Evolutionary conservation across 2,113 vertebrate species (phyloP).

Genomic region (Grallaria varia): DNA sequence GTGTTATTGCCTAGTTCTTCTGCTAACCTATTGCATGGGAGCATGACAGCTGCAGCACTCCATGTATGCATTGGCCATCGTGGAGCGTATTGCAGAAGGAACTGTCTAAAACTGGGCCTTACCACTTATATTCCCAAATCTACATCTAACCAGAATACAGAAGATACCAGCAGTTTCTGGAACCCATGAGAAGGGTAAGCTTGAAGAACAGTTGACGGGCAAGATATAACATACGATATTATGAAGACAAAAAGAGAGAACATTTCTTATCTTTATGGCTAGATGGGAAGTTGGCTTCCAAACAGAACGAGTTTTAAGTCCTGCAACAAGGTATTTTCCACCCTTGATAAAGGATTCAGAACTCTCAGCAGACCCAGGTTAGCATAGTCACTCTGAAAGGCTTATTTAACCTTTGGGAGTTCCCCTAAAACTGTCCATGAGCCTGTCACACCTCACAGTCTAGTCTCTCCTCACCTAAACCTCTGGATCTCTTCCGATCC

Average conservation of each 20-base stretch:
- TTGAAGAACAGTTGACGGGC: background rate
- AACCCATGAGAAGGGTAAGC: background rate
- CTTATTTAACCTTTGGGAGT: background rate
- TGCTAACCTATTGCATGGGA: accelerated
- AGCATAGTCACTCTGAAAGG: background rate
- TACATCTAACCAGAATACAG: background rate
- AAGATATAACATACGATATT: background rate
- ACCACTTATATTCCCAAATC: background rate
- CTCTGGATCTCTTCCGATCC: background rate
- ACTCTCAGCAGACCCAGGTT: background rate
- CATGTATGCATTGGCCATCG: accelerated
- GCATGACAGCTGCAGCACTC: background rate
- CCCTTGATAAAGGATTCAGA: background rate
- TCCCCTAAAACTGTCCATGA: background rate
- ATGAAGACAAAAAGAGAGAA: background rate
- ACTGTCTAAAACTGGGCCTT: background rate
- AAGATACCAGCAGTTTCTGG: background rate
- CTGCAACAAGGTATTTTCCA: background rate
- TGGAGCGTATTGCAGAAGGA: accelerated
- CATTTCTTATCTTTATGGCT: background rate
- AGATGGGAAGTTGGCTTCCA: background rate
- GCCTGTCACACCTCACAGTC: background rate
- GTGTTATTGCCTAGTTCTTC: accelerated
- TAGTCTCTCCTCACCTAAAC: background rate
- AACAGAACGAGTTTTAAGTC: background rate